Base-by-base conservation (phyloP, 2,888 invertebrate genomes). In the Hirtodrosophila alboralis region DNA sequence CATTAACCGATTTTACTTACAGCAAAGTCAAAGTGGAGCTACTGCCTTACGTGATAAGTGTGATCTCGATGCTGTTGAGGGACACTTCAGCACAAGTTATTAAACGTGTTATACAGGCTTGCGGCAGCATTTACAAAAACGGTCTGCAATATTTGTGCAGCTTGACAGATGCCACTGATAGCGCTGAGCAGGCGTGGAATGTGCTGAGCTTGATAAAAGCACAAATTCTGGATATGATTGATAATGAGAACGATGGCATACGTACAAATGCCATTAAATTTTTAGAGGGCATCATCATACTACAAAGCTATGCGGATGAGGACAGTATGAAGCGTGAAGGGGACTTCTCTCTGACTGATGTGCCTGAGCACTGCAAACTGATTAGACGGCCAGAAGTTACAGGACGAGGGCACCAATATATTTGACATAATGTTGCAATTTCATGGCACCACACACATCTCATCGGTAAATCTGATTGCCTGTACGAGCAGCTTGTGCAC, bases 231-330 rank as follows among this genome's bases (percentile, higher is more conserved):
- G 95, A 96, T 80, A 94, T 98, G 93, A 95, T 99, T 60, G 98
- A 99, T 89, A 97, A 96, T 80, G 98, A 98, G 78, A 98, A 98
- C 89, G 99, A 99, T 91, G 99, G 98, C 9, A 95, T 99, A 63
- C 93, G 99, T 51, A 98, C 98, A 0, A 97, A 97, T 91, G 95
- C 97, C 0, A 96, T 99, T 0, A 99, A 99, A 91, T 99, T 99
- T 89, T 92, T 99, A 12, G 99, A 99, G 90, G 95, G 96, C 60
- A 94, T 96, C 28, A 94, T 96, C 1, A 91, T 96, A 5, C 91
- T 96, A 10, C 96, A 98, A 91, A 96, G 96, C 0, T 94, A 94
- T 88, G 93, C 94, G 0, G 95, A 95, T 86, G 91, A 93, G 28
- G 93, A 94, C 64, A 93, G 93, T 54, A 78, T 87, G 48, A 87